These are phyloP conservation scores for Pseudachorutes palmiensis DNA, from an alignment of 1,140 invertebrate species.

Conservation along the genomic window DNA sequence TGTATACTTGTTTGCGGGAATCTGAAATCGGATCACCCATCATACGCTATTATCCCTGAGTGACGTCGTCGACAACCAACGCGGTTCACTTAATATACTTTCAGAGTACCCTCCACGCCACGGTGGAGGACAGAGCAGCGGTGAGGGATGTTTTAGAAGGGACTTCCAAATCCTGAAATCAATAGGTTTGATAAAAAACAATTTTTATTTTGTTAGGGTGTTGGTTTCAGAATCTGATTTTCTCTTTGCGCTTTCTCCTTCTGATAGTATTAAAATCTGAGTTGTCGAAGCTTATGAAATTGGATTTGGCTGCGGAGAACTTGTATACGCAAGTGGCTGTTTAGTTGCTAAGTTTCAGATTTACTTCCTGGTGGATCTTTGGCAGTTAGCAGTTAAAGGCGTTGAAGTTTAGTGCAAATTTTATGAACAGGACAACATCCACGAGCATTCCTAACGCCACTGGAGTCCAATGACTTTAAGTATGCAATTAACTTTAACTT, in stretches of 20 bases:
- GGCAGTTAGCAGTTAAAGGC: too few species aligned
- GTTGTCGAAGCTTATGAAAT: not conserved
- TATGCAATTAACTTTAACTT: conserved; percentile 10
- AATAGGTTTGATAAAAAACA: conserved; percentile 11
- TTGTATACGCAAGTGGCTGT: too few species aligned
- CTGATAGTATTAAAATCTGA: not conserved
- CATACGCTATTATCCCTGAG: conserved; percentile 4
- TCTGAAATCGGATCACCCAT: conserved; percentile 10
- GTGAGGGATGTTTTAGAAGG: too few species aligned
- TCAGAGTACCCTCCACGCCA: not conserved
- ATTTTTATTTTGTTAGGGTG: not conserved
- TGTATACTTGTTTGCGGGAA: conserved; percentile 10
- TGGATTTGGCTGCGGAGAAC: conserved; percentile 11
- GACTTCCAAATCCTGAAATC: conserved; percentile 7
- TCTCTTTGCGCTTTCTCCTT: not conserved
- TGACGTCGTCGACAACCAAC: not conserved
- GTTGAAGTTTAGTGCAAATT: too few species aligned
- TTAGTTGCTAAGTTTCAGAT: too few species aligned
- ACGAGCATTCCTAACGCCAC: not conserved
- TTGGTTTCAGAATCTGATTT: conserved; percentile 7
- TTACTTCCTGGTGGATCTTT: too few species aligned
- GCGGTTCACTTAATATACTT: not conserved
- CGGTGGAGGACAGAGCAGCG: too few species aligned
- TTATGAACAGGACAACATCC: not conserved
- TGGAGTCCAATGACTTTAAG: conserved; percentile 4